phyloP scores from a whole-genome alignment of 2,797 vertebrate genomes.

The Salarias fasciatus region DNA sequence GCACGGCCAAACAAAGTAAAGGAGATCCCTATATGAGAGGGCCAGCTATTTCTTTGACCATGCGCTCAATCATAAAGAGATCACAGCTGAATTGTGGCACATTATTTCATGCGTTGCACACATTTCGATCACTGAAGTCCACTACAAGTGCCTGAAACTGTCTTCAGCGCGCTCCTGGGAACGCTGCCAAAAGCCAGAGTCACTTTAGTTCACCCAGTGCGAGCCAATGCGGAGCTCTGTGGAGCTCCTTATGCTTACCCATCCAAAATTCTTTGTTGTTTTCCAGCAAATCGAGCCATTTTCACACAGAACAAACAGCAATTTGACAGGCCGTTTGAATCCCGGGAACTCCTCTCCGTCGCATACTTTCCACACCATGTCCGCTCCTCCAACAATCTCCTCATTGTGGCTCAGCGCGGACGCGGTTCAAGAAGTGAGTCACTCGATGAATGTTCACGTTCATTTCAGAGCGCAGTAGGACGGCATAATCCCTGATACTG shows the following conservation, averaged over 20 bases:
- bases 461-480: conserved; percentile 82
- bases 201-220: conserved; percentile 69
- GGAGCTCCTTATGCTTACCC: conserved; percentile 72
- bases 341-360: conserved; percentile 76
- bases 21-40: conserved; percentile 12
- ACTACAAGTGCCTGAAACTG: conserved; percentile 54
- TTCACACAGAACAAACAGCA: conserved; percentile 77
- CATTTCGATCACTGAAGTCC: conserved; percentile 48
- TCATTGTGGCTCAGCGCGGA: conserved; percentile 79
- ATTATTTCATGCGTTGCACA: conserved; percentile 45
- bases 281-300: conserved; percentile 64
- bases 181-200: conserved; percentile 63
- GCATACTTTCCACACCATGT: conserved; percentile 90
- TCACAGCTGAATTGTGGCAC: conserved; percentile 41
- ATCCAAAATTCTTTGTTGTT: conserved; percentile 74
- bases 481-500: conserved; percentile 77
- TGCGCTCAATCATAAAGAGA: conserved; percentile 33
- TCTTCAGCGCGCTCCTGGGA: conserved; percentile 62
- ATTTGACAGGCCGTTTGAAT: conserved; percentile 70
- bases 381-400: conserved; percentile 79
- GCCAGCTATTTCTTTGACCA: conserved; percentile 21
- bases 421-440: conserved; percentile 68
- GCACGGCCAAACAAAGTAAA: conserved; percentile 26
- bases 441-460: conserved; percentile 88
- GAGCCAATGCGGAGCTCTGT: conserved; percentile 60